phyloP scores from a whole-genome alignment of 2,113 vertebrate genomes.

The Psettodes erumei region DNA sequence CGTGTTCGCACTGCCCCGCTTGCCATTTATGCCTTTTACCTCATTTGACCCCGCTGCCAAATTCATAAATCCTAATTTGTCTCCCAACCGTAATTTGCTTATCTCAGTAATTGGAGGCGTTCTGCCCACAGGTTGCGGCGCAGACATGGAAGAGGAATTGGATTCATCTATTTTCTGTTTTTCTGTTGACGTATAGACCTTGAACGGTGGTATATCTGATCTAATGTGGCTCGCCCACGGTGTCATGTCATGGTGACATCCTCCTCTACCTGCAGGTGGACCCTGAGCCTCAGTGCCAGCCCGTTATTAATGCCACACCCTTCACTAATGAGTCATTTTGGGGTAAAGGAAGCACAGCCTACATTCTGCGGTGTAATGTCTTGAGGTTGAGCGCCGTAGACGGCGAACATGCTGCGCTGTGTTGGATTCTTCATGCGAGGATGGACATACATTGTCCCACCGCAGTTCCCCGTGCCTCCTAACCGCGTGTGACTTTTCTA shows the following conservation, averaged over 20 bases:
- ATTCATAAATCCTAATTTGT: conserved; percentile 45
- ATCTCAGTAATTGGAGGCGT: conserved; percentile 38
- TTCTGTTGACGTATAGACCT: not conserved
- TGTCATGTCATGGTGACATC: not conserved
- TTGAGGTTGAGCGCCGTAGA: not conserved
- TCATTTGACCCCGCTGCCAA: conserved; percentile 9
- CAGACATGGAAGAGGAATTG: conserved; percentile 1
- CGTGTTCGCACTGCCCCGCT: conserved; percentile 3
- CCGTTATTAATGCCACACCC: conserved; percentile 30
- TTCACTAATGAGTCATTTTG: conserved; percentile 29
- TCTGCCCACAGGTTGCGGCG: conserved; percentile 14
- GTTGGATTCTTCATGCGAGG: not conserved
- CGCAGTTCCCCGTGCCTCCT: no score
- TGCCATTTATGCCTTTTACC: not conserved
- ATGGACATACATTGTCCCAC: not conserved
- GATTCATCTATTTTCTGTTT: not conserved
- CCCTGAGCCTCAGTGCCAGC: not conserved
- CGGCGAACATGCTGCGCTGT: not conserved
- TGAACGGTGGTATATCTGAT: conserved; percentile 17
- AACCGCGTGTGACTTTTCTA: no score
- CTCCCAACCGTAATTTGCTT: conserved; percentile 38
- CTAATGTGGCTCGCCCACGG: not conserved
- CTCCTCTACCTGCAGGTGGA: conserved; percentile 1
- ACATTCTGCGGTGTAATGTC: not conserved
- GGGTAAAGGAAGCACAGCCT: not conserved